Evolutionary conservation across 2,888 invertebrate genomes (phyloP).

Genomic region (Aspidiotus rigidus): DNA sequence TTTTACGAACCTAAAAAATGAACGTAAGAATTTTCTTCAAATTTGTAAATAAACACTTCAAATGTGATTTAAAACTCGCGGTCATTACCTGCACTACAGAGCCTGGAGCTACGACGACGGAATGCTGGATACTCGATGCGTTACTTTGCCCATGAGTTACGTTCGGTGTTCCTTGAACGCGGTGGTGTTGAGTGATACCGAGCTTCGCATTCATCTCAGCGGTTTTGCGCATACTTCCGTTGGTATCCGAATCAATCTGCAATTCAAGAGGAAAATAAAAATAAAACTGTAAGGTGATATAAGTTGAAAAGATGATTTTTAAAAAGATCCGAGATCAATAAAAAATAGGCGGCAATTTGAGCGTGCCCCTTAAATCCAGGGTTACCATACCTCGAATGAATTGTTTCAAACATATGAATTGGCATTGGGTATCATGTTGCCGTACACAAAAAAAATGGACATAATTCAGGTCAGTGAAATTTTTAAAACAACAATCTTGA

Average conservation of each 20-base stretch:
- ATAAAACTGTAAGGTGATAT: too few relatives aligned
- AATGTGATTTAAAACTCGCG: not conserved
- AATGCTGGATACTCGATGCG: constrained; percentile 15
- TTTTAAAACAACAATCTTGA: not conserved
- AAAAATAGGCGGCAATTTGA: too few relatives aligned
- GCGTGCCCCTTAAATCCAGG: too few relatives aligned
- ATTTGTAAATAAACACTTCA: not conserved
- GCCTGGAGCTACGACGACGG: constrained; percentile 17
- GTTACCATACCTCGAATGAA: too few relatives aligned
- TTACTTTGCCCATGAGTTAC: not conserved
- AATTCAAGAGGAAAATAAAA: too few relatives aligned
- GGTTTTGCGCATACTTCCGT: not conserved
- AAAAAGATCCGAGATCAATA: too few relatives aligned
- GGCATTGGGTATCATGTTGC: too few relatives aligned
- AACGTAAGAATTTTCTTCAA: not conserved
- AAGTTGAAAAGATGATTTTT: too few relatives aligned
- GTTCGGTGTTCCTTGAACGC: not conserved
- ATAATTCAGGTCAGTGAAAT: not conserved
- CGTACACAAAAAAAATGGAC: not conserved
- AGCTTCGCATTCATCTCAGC: not conserved
- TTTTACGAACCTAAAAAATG: constrained; percentile 12
- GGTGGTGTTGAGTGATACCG: not conserved
- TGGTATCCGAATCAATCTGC: not conserved
- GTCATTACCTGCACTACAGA: constrained; percentile 14
- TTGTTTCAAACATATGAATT: too few relatives aligned